Conservation (phyloP, 2,113 vertebrate genomes). For the Epinephelus fuscoguttatus region DNA sequence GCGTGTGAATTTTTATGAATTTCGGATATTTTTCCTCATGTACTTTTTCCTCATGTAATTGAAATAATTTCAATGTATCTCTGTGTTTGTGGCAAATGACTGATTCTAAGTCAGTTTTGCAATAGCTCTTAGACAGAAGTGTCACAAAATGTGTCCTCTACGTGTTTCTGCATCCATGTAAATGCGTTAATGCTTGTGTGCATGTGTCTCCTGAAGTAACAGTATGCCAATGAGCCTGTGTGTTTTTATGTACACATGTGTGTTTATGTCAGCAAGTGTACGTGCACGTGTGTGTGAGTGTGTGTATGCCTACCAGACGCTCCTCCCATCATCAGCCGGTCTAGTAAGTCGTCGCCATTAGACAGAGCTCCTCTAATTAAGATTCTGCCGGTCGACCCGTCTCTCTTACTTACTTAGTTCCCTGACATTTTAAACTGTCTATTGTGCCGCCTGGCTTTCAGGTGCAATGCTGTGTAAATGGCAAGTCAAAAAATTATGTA, state of each 20-base stretch:
- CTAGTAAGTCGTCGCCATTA: constrained; percentile 77
- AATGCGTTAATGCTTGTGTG: neutral
- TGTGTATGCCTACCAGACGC: constrained; percentile 63
- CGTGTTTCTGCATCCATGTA: neutral
- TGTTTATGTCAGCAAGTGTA: constrained; percentile 33
- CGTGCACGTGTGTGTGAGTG: neutral
- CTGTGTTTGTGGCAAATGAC: neutral
- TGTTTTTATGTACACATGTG: constrained; percentile 11
- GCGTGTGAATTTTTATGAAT: neutral
- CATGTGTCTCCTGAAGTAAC: constrained; percentile 12
- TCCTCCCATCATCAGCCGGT: constrained; percentile 42
- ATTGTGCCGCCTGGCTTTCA: constrained; percentile 87
- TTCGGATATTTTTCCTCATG: neutral
- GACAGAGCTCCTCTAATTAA: constrained; percentile 85
- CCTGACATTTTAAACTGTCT: constrained; percentile 91
- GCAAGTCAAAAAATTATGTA: constrained; percentile 89
- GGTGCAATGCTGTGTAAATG: constrained; percentile 90
- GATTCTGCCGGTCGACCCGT: constrained; percentile 84
- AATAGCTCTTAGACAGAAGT: neutral
- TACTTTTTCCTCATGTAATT: neutral
- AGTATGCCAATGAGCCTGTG: constrained; percentile 6
- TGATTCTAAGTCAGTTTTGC: neutral
- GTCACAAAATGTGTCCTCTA: neutral
- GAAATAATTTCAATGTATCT: neutral
- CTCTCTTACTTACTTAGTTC: constrained; percentile 89